Percentiles rank a stretch among this genome's conserved stretches.
Conservation (phyloP, 30 jellyfish, hydroid and myxozoan species). For the Hydra vulgaris region DNA sequence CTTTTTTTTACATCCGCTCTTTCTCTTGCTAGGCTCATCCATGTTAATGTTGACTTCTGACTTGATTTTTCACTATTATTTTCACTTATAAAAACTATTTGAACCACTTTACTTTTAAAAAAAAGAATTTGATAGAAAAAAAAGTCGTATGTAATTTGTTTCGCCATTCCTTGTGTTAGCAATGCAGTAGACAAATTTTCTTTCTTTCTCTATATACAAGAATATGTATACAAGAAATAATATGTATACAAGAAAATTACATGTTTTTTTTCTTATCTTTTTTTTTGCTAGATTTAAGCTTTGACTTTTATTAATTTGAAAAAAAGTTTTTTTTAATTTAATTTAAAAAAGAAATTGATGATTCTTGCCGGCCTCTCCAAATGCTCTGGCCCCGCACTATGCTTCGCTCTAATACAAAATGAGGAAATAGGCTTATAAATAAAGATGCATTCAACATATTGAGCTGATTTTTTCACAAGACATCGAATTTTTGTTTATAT, state of each 20-base stretch:
- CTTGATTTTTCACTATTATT: background rate
- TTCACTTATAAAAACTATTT: background rate
- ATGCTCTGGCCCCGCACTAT: background rate
- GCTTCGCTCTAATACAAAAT: too few relatives aligned
- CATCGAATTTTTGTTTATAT: too few relatives aligned
- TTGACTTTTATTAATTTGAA: too few relatives aligned
- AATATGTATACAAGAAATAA: too few relatives aligned
- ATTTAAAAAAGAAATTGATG: background rate
- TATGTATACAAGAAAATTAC: background rate
- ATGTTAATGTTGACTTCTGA: background rate
- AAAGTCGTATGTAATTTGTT: too few relatives aligned
- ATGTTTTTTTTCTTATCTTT: background rate
- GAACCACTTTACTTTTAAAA: background rate
- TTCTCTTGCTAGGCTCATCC: background rate
- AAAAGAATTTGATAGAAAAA: too few relatives aligned
- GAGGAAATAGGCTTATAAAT: too few relatives aligned
- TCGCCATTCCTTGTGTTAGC: background rate
- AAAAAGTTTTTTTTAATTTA: too few relatives aligned
- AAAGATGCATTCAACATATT: too few relatives aligned
- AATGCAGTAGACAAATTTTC: background rate
- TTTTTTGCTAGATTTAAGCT: too few relatives aligned
- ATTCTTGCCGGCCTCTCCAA: background rate
- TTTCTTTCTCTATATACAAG: background rate
- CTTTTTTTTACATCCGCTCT: background rate
- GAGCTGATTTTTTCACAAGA: too few relatives aligned